Base-by-base conservation (phyloP, 1,140 invertebrate genomes). In the Penaeus indicus region DNA sequence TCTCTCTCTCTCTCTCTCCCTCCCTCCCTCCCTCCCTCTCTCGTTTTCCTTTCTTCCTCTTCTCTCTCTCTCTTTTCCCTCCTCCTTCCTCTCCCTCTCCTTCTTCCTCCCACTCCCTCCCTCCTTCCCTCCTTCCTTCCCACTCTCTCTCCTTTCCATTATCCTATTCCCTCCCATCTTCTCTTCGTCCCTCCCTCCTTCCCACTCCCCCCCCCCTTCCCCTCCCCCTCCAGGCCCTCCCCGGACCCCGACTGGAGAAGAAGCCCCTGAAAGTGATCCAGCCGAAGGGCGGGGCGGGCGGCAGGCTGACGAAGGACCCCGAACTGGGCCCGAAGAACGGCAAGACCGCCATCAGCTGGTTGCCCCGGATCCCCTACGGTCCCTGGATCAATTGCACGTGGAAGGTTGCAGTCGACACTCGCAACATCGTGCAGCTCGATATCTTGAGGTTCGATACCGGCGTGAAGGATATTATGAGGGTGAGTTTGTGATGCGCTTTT, bases 331-430 rank as follows among this genome's bases (percentile, higher is more conserved):
- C n/a, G 64, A n/a, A 32, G 32, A 16, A 79, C 21, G 25, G 63
- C 27, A 61, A 63, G 77, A 22, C 60, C 19, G n/a, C 25, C 67
- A 78, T 78, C 61, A 67, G 67, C 19, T 89, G 84, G 89, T 18
- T 83, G 13, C 22, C 84, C 1, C n/a, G 38, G 67, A 54, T 27
- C 10, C 63, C 82, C 63, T 90, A 90, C 54, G 79, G 84, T 0
- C 47, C 61, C 32, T 85, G 84, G 69, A 13, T 86, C 38, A 90
- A 86, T 67, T 90, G 89, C 67, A 90, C 89, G 3, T 90, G 89
- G 89, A 47, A 67, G 19, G 47, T 86, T 8, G 69, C 67, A 16
- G 84, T 90, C 22, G 78, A 80, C 47, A 61, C 63, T 3, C 38
- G 69, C 2, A 80, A 86, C 4, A 60, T 90, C 13, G 84, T 90